Conservation (phyloP, 2,888 invertebrate species). For the Meiosimyza platycephala region DNA sequence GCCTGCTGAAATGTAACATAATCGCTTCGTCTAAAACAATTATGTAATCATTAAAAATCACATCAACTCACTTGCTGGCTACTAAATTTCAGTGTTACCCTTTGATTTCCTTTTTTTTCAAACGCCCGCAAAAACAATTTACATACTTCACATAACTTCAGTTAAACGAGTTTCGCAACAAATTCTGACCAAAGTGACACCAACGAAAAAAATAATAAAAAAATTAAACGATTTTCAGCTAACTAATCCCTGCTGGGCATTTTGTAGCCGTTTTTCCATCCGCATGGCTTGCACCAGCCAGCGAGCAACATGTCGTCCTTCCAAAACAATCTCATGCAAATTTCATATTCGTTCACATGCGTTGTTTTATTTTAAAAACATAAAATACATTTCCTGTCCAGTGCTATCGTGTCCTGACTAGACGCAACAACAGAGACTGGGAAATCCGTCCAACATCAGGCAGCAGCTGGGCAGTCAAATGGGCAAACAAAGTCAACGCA, state of each 20-base stretch:
- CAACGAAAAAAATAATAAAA: conserved; percentile 36
- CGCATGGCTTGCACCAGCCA: neutral
- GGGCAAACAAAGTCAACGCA: conserved; percentile 30
- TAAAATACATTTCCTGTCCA: conserved; percentile 64
- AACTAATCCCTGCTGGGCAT: conserved; percentile 64
- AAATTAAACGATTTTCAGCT: conserved; percentile 58
- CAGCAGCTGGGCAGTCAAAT: conserved; percentile 35
- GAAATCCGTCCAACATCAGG: conserved; percentile 29
- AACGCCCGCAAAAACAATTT: conserved; percentile 58
- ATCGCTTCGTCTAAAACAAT: conserved; percentile 55
- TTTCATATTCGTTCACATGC: conserved; percentile 54
- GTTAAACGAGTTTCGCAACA: conserved; percentile 59
- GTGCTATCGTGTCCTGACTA: neutral
- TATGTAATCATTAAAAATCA: conserved; percentile 58
- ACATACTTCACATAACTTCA: conserved; percentile 62
- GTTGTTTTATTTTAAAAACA: conserved; percentile 52
- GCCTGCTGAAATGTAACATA: conserved; percentile 23
- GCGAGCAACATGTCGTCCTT: conserved; percentile 52
- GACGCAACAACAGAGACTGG: conserved; percentile 20
- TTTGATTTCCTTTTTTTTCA: conserved; percentile 16
- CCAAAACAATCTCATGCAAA: conserved; percentile 61
- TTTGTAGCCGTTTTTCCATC: conserved; percentile 52
- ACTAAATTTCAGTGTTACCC: conserved; percentile 19
- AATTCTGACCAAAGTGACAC: conserved; percentile 50
- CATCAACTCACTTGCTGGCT: conserved; percentile 45